phyloP scores from a whole-genome alignment of 2,888 invertebrate species.

The Sarcophaga rosellei region DNA sequence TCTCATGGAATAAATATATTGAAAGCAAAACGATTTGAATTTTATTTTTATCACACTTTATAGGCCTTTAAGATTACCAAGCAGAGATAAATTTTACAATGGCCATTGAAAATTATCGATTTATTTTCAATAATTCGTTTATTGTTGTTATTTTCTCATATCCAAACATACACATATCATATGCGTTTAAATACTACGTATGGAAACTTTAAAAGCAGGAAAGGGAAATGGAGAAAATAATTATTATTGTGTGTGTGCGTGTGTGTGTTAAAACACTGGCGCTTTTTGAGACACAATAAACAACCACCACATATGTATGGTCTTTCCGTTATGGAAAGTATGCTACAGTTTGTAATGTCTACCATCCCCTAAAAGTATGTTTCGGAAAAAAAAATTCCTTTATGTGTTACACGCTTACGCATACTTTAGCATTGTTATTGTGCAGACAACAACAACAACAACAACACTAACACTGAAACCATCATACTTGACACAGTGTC shows the following conservation, averaged over 20 bases:
- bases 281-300: neutral
- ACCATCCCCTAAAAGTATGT: conserved; percentile 53
- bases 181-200: neutral
- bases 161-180: neutral
- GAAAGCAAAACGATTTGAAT: neutral
- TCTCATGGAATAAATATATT: too few relatives aligned
- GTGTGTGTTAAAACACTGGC: too few relatives aligned
- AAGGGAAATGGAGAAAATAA: neutral
- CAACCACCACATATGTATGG: neutral
- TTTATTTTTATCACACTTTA: neutral
- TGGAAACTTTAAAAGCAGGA: too few relatives aligned
- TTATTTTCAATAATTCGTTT: neutral
- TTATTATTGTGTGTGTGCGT: neutral
- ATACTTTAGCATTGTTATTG: conserved; percentile 19
- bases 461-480: neutral
- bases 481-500: conserved; percentile 57
- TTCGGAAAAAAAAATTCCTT: conserved; percentile 41
- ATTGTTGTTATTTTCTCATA: neutral
- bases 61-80: neutral
- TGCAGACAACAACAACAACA: conserved; percentile 27
- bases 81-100: too few relatives aligned
- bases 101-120: neutral
- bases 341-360: neutral
- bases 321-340: neutral
- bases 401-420: conserved; percentile 44